phyloP scores from a whole-genome alignment of 2,113 vertebrate genomes.

The Ginglymostoma cirratum region DNA sequence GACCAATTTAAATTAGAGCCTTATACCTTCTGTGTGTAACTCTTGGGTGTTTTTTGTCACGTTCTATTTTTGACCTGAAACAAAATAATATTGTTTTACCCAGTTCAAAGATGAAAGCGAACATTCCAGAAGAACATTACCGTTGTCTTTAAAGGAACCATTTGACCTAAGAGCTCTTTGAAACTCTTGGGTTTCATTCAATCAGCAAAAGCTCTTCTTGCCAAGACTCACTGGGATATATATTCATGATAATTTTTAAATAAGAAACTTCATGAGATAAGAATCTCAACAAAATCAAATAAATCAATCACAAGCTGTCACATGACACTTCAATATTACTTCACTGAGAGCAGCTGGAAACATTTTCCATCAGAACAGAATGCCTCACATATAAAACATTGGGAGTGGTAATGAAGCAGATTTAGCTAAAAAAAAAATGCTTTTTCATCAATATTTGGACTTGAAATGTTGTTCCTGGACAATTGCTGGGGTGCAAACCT shows the following conservation, averaged over 20 bases:
- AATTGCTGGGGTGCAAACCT: too few relatives aligned
- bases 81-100: not conserved
- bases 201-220: not conserved
- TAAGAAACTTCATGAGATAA: not conserved
- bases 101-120: not conserved
- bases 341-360: not conserved
- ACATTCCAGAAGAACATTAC: not conserved
- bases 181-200: not conserved
- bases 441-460: not conserved
- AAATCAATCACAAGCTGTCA: not conserved
- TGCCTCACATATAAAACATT: not conserved
- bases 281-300: not conserved
- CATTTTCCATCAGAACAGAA: not conserved
- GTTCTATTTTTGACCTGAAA: not conserved
- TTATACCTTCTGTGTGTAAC: not conserved
- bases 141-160: not conserved
- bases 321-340: not conserved
- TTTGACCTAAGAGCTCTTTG: not conserved
- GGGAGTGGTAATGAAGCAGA: not conserved
- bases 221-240: not conserved
- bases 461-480: too few relatives aligned
- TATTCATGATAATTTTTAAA: not conserved
- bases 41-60: not conserved
- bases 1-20: not conserved
- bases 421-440: not conserved